Percentiles rank a stretch among this genome's conserved stretches.
phyloP scores from a whole-genome alignment of 2,797 vertebrate species.

The Columba guinea region DNA sequence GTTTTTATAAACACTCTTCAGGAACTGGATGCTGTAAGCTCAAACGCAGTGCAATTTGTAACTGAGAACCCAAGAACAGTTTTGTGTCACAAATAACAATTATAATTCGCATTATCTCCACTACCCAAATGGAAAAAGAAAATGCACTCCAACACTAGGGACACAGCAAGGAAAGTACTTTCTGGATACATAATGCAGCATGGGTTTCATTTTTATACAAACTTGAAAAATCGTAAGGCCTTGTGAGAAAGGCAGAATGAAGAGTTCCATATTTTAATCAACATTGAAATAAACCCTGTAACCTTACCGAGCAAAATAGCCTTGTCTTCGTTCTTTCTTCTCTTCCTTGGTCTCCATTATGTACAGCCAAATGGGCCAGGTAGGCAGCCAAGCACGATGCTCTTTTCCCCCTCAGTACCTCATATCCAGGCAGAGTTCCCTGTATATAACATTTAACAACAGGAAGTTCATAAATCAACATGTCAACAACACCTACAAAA shows the following conservation, averaged over 20 bases:
- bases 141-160: neutral
- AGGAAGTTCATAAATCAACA: conserved; percentile 17
- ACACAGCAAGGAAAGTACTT: neutral
- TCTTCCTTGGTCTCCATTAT: conserved; percentile 83
- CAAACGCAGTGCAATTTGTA: neutral
- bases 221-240: neutral
- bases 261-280: neutral
- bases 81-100: neutral
- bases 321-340: conserved; percentile 82
- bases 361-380: conserved; percentile 20
- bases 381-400: conserved; percentile 26
- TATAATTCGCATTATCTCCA: neutral
- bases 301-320: conserved; percentile 84
- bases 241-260: neutral
- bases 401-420: conserved; percentile 51
- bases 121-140: neutral
- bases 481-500: neutral
- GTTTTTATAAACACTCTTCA: neutral
- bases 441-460: conserved; percentile 29
- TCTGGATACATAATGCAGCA: neutral
- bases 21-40: neutral
- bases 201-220: neutral
- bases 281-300: neutral
- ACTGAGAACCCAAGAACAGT: neutral
- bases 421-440: conserved; percentile 63